Percentiles rank a stretch among this genome's conserved stretches.
Evolutionary conservation across 1,140 invertebrate species (phyloP).

Genomic region (Pogonomyrmex barbatus): DNA sequence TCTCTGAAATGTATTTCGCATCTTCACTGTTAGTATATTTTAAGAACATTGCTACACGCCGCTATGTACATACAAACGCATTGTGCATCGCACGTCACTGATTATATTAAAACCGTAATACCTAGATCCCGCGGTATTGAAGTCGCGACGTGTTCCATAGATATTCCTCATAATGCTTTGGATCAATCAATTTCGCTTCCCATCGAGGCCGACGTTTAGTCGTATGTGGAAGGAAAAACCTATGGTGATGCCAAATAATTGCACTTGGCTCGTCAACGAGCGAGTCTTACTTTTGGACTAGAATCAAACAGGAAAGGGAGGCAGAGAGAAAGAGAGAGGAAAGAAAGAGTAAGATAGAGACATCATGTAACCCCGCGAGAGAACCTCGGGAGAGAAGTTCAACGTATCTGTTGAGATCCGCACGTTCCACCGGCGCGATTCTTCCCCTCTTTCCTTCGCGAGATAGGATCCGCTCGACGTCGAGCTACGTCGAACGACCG

Average conservation of each 20-base stretch:
- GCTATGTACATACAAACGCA: not conserved
- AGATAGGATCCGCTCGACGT: not conserved
- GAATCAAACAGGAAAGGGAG: not conserved
- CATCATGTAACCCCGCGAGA: too few species aligned
- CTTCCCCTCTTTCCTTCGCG: not conserved
- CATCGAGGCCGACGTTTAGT: not conserved
- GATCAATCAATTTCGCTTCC: not conserved
- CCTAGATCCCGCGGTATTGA: not conserved
- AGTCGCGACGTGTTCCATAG: not conserved
- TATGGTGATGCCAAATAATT: not conserved
- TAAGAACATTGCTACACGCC: not conserved
- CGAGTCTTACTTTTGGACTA: slow-evolving; percentile 1
- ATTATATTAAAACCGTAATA: not conserved
- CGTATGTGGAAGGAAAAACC: not conserved
- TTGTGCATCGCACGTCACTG: not conserved
- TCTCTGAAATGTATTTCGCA: not conserved
- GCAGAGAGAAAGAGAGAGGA: too few species aligned
- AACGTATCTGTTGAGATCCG: too few species aligned
- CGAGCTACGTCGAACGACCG: not conserved
- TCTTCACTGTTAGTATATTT: not conserved
- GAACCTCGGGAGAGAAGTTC: too few species aligned
- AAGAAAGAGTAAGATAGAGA: too few species aligned
- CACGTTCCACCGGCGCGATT: not conserved
- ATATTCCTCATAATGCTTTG: slow-evolving; percentile 4
- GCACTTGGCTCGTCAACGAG: not conserved